phyloP scores from a whole-genome alignment of 2,113 vertebrate genomes.

The Mormyrus lacerda region DNA sequence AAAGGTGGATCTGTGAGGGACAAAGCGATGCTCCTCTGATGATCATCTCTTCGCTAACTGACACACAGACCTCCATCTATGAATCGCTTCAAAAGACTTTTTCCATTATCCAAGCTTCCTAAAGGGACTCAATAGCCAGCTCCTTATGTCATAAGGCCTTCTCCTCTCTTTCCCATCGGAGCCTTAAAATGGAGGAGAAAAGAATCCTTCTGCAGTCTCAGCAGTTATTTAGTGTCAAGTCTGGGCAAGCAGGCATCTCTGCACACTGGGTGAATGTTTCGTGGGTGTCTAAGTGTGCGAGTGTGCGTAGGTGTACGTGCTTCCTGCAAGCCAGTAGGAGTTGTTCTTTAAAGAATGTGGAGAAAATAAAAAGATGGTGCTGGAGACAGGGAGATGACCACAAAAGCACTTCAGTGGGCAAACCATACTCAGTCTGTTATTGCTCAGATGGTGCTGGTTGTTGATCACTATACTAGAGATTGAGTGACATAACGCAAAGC shows the following conservation, averaged over 20 bases:
- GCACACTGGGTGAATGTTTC: not conserved
- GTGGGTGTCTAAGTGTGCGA: not conserved
- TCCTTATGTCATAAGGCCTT: not conserved
- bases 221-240: slow-evolving; percentile 1
- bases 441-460: not conserved
- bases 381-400: not conserved
- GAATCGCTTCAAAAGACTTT: not conserved
- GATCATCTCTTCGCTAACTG: not conserved
- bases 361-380: not conserved
- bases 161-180: not conserved
- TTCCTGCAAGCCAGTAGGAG: not conserved
- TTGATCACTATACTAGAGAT: not conserved
- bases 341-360: not conserved
- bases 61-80: not conserved
- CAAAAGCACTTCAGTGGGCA: not conserved
- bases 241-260: not conserved
- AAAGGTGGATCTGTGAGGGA: not conserved
- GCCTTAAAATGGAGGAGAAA: not conserved
- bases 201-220: not conserved
- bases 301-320: not conserved
- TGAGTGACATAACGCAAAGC: not conserved
- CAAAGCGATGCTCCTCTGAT: not conserved
- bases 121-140: not conserved
- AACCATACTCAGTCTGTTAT: not conserved
- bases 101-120: not conserved